Evolutionary conservation across 37 sponge, comb jelly and placozoan species (phyloP), one percentile per base, ranked within the genome.

Genomic region (Cliona cf. orientalis): DNA sequence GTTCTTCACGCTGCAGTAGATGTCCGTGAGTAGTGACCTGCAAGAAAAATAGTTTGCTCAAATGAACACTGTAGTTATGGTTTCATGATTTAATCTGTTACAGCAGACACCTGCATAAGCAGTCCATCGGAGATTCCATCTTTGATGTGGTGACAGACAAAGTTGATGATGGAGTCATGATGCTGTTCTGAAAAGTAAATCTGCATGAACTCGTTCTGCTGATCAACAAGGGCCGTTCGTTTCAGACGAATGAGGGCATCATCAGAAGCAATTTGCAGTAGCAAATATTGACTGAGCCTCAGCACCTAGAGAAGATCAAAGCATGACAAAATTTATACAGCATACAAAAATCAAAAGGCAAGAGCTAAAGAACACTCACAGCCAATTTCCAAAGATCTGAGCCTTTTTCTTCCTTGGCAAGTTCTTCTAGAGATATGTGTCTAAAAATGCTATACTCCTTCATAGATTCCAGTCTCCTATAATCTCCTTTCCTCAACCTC

Each of bases 21-120:
- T 81, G 91, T 33, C 93, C 84, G 71, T 91, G 86, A 33, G 95
- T 95, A 12, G 95, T 95, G 35, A 95, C 91, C 84, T 95, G 90
- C 17, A 84, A 25, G 19, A 74, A 64, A 19, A 77, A n/a, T n/a
- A n/a, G n/a, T n/a, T n/a, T 41, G 41, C 78, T 35, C 21, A 23
- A 41, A 28, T 14, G 32, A 63, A 11, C 36, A 41, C 29, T 77
- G 33, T 22, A 44, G 22, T 25, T n/a, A 49, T 19, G 55, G 55
- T 49, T 19, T 49, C 55, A 49, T 49, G 17, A 49, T 49, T 49
- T 49, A 11, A 49, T n/a, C n/a, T 49, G 55, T 49, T 49, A 49
- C 11, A 53, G 32, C 32, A 66, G n/a, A 28, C 46, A 82, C 83
- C 83, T 82, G 83, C 55, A 82, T 42, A 25, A 82, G 65, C 0